Base-by-base conservation (phyloP, 2,113 vertebrate genomes). In the Silurus asotus region DNA sequence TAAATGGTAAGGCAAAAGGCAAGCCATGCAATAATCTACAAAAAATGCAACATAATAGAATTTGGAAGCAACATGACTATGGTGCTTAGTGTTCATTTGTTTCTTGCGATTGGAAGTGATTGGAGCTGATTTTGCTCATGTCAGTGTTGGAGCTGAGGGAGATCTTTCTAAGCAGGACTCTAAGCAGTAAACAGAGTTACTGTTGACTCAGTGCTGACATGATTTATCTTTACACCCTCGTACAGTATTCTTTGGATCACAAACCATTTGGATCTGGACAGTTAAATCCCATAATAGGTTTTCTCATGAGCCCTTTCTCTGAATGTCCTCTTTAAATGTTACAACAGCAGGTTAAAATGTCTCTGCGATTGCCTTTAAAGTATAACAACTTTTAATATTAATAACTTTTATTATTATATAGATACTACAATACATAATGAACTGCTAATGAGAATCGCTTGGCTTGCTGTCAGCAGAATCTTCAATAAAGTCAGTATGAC, bases 41-140 rank as follows among this genome's bases (percentile, higher is more conserved):
- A 13, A 45, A 69, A 37, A 69, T 69, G 28, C 67, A 70, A 3
- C 37, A 37, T 37, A 37, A 37, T 37, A 37, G 37, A 37, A 37
- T 37, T 37, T 70, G 67, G 15, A 72, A 9, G 65, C n/a, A 37
- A 37, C 13, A 28, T 37, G 15, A 8, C 28, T 15, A 58, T 49
- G 45, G 17, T 56, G 14, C 51, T 78, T 78, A 28, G 7, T 17
- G 51, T 78, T 78, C 1, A 14, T 19, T 45, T 6, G 8, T 11
- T 45, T 59, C 7, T 23, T 28, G 55, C 56, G 6, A 53, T 10
- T 78, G 20, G 82, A 99, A 97, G 98, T 98, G 20, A 96, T 99
- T 92, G 96, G 94, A 89, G 95, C 96, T 59, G 96, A 96, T 65
- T 82, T 97, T 84, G 93, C 93, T 89, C 96, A 98, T 89, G 91